phyloP scores from a whole-genome alignment of 2,888 invertebrate genomes.

The Trimorus sp. region DNA sequence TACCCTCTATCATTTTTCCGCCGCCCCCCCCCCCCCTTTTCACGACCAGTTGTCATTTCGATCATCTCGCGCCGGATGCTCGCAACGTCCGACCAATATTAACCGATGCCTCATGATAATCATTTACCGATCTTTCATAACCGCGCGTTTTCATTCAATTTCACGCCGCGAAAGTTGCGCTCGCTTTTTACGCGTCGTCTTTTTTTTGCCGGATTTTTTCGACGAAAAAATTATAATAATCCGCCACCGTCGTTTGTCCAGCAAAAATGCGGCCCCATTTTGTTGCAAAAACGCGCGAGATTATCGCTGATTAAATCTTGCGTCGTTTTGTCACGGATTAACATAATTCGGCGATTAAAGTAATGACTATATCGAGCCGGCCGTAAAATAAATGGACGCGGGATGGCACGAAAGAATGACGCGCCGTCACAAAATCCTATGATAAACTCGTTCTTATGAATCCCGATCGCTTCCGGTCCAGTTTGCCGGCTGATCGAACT shows the following conservation, averaged over 20 bases:
- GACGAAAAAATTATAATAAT: too few species aligned
- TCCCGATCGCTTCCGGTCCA: slow-evolving; percentile 74
- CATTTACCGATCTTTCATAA: slow-evolving; percentile 55
- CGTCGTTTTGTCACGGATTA: slow-evolving; percentile 50
- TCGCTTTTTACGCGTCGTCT: too few species aligned
- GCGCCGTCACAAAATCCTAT: slow-evolving; percentile 49
- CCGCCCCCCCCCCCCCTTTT: slow-evolving; percentile 38
- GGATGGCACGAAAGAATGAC: slow-evolving; percentile 20
- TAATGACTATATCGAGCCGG: slow-evolving; percentile 57
- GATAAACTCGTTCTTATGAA: slow-evolving; percentile 65
- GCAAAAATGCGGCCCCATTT: not conserved
- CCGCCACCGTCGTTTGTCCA: too few species aligned
- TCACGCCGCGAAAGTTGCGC: not conserved
- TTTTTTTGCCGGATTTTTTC: too few species aligned
- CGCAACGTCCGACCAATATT: slow-evolving; percentile 56
- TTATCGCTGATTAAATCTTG: slow-evolving; percentile 53
- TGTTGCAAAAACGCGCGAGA: slow-evolving; percentile 22
- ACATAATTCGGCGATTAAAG: slow-evolving; percentile 59
- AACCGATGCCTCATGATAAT: slow-evolving; percentile 56
- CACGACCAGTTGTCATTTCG: slow-evolving; percentile 64
- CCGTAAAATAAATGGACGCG: slow-evolving; percentile 44
- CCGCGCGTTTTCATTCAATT: slow-evolving; percentile 21
- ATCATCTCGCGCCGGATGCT: slow-evolving; percentile 62
- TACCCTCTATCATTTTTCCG: slow-evolving; percentile 54
- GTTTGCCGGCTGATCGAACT: slow-evolving; percentile 67